These are phyloP conservation scores for Cranoglanis bouderius DNA, from an alignment of 2,113 vertebrate species.

Conservation along the genomic window DNA sequence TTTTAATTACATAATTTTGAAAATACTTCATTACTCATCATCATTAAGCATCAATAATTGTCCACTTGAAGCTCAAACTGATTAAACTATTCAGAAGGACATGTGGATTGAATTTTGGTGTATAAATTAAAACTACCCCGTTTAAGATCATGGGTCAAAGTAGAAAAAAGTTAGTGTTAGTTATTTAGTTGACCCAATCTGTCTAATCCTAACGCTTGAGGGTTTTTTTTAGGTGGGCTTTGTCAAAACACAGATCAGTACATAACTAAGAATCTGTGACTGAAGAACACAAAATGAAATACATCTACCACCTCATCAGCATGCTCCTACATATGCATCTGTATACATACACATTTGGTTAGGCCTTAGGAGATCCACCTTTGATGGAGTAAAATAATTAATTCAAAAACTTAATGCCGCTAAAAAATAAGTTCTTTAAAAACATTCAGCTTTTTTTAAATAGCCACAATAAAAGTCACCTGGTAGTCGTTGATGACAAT, in stretches of 20 bases:
- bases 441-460: slow-evolving; percentile 23
- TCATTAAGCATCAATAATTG: neutral
- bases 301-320: slow-evolving; percentile 24
- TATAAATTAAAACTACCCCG: neutral
- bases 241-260: neutral
- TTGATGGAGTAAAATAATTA: slow-evolving; percentile 26
- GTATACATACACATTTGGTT: slow-evolving; percentile 26
- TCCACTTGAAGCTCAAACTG: neutral
- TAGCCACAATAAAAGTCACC: neutral
- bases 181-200: neutral
- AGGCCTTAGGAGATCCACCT: neutral
- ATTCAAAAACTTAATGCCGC: slow-evolving; percentile 12
- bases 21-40: neutral
- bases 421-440: slow-evolving; percentile 19
- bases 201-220: neutral
- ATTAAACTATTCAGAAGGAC: neutral
- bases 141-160: neutral
- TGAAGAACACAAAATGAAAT: slow-evolving; percentile 28
- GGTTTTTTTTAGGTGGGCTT: neutral
- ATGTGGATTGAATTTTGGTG: neutral
- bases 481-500: slow-evolving; percentile 30
- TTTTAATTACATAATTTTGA: neutral
- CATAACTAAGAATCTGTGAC: neutral
- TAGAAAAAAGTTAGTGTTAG: slow-evolving; percentile 8
- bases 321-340: slow-evolving; percentile 42